Base-by-base conservation (phyloP, 1,140 invertebrate genomes). In the Lutraria rhynchaena region DNA sequence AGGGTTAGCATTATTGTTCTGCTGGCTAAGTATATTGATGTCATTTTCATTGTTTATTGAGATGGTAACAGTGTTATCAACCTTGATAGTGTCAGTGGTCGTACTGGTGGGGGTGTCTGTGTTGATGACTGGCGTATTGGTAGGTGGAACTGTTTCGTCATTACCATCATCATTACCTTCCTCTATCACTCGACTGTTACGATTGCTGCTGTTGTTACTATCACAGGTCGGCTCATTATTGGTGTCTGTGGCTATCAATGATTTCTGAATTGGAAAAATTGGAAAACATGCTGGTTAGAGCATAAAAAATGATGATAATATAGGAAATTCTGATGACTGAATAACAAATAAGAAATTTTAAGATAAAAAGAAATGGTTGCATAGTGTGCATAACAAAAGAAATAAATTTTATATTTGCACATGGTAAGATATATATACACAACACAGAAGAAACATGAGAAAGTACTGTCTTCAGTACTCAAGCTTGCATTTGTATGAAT, bases 1-100 rank as follows among this genome's bases (percentile, higher is more conserved):
- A 11, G 60, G 55, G 37, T 74, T 85, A 61, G 81, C 58, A 53
- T 83, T 73, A 67, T 74, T 83, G 70, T 73, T 73, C 55, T 85
- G 65, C 65, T 83, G 75, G 58, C 70, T 63, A 51, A 77, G 75
- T 49, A 77, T 57, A 53, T 77, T 49, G 31, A 65, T 77, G 27
- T 77, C 75, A 57, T 77, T 77, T 46, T 77, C 44, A 51, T 77
- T 57, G 61, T 77, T 77, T 1, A 77, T 65, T 46, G 51, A 29
- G 41, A 75, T 75, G 29, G 58, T 75, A 3, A 75, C 73, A 35
- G 58, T 75, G 57, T 75, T 75, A 9, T 75, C 73, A 35, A 33
- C 13, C 1, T 71, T 69, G 19, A 41, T 37, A 46, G 63, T 67
- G 19, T 67, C 63, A 67, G 41, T 49, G 41, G 78, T 73, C 17